These are phyloP conservation scores for Platyscapa corneri DNA, from an alignment of 1,140 invertebrate species.

Conservation along the genomic window DNA sequence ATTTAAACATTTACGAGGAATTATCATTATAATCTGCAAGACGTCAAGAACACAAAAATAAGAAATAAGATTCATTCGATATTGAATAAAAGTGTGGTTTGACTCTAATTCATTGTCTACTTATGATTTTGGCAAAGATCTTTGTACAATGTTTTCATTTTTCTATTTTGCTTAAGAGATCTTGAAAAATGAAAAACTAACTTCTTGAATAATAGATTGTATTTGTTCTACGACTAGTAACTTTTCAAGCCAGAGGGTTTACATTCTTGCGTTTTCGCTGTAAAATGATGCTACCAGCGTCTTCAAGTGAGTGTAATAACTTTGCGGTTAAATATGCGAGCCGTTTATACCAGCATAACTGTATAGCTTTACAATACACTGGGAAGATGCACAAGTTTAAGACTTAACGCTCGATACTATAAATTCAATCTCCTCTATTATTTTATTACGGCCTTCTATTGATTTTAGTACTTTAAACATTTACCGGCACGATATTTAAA, in stretches of 20 bases:
- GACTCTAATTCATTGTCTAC: too few relatives aligned
- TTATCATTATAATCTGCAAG: too few relatives aligned
- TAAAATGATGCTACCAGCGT: neutral
- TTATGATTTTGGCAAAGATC: too few relatives aligned
- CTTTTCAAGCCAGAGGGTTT: neutral
- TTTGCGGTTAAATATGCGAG: neutral
- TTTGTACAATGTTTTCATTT: too few relatives aligned
- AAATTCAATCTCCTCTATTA: too few relatives aligned
- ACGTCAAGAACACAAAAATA: too few relatives aligned
- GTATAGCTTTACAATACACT: neutral
- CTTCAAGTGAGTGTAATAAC: neutral
- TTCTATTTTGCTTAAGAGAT: neutral
- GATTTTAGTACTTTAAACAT: too few relatives aligned
- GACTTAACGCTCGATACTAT: neutral
- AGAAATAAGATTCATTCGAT: too few relatives aligned
- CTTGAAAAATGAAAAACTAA: neutral
- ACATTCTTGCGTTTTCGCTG: neutral
- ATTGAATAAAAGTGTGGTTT: too few relatives aligned
- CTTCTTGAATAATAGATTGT: neutral
- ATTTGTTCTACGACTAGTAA: neutral
- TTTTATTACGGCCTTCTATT: too few relatives aligned
- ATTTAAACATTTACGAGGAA: too few relatives aligned
- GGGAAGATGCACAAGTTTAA: neutral
- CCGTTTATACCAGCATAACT: neutral
- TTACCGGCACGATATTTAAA: too few relatives aligned